Evolutionary conservation across 2,797 vertebrate species (phyloP).

Genomic region (Hypotaenidia okinawae): DNA sequence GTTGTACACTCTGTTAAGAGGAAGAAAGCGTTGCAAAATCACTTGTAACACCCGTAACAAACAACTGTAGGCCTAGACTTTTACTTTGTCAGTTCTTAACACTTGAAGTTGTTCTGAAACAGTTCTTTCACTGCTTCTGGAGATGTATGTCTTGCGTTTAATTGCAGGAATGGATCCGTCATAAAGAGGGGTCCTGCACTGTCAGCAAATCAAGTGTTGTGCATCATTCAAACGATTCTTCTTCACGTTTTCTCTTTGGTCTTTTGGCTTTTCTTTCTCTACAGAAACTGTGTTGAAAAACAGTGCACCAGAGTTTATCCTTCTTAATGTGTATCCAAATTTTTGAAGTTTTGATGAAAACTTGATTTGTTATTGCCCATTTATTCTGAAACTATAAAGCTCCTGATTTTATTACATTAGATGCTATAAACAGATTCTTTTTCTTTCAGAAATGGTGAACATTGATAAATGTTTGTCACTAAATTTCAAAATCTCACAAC

Average conservation of each 20-base stretch:
- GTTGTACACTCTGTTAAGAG: conserved; percentile 15
- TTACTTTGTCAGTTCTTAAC: conserved; percentile 11
- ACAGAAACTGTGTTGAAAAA: background rate
- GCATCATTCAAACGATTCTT: background rate
- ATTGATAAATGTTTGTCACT: background rate
- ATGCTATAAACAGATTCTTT: background rate
- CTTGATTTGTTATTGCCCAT: background rate
- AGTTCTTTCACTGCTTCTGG: background rate
- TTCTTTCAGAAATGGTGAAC: background rate
- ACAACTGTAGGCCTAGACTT: background rate
- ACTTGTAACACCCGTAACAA: conserved; percentile 16
- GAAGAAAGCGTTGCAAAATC: conserved; percentile 55
- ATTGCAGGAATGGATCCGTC: background rate
- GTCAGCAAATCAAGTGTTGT: background rate
- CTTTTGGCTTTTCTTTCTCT: background rate
- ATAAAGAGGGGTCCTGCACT: background rate
- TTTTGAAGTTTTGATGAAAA: background rate
- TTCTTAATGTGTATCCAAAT: background rate
- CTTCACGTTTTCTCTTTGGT: background rate
- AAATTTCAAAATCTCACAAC: background rate
- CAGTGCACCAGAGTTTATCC: background rate
- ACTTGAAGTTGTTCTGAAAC: conserved; percentile 18
- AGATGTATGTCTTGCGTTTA: background rate
- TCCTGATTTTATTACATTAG: background rate
- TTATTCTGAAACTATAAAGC: background rate